These are phyloP conservation scores for Anastatus disparis DNA, from an alignment of 1,140 invertebrate species.

Conservation along the genomic window DNA sequence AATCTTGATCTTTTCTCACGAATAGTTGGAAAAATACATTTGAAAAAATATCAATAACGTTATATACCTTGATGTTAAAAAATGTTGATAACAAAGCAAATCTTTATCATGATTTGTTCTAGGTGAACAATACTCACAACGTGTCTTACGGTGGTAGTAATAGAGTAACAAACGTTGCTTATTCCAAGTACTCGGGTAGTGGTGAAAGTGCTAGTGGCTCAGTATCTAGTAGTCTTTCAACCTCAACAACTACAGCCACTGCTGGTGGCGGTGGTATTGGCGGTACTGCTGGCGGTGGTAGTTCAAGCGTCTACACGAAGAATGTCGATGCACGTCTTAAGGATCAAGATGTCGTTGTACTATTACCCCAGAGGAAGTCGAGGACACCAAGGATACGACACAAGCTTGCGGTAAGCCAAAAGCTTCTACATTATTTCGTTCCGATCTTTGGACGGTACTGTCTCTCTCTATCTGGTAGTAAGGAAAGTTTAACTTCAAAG, in stretches of 20 bases:
- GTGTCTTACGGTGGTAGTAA: slow-evolving; percentile 72
- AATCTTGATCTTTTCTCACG: too few relatives aligned
- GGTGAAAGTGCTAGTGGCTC: slow-evolving; percentile 47
- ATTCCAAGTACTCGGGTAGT: slow-evolving; percentile 66
- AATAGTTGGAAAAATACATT: too few relatives aligned
- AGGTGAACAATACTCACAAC: slow-evolving; percentile 78
- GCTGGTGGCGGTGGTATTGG: too few relatives aligned
- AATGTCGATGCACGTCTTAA: slow-evolving; percentile 44
- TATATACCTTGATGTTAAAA: too few relatives aligned
- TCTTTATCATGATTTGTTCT: neutral
- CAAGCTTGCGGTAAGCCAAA: slow-evolving; percentile 59
- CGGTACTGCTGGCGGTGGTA: too few relatives aligned
- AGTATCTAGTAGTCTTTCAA: slow-evolving; percentile 1
- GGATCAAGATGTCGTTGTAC: slow-evolving; percentile 59
- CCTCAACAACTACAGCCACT: too few relatives aligned
- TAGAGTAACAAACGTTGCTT: slow-evolving; percentile 72
- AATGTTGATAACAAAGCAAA: too few relatives aligned
- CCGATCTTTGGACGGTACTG: too few relatives aligned
- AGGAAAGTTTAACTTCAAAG: too few relatives aligned
- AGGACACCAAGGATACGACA: slow-evolving; percentile 56
- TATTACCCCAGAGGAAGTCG: slow-evolving; percentile 57
- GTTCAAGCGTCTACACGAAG: slow-evolving; percentile 25
- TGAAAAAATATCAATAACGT: too few relatives aligned
- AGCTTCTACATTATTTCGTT: neutral
- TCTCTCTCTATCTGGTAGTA: too few relatives aligned